Conservation (phyloP, 2,888 invertebrate genomes). For the Epicampocera succincta region DNA sequence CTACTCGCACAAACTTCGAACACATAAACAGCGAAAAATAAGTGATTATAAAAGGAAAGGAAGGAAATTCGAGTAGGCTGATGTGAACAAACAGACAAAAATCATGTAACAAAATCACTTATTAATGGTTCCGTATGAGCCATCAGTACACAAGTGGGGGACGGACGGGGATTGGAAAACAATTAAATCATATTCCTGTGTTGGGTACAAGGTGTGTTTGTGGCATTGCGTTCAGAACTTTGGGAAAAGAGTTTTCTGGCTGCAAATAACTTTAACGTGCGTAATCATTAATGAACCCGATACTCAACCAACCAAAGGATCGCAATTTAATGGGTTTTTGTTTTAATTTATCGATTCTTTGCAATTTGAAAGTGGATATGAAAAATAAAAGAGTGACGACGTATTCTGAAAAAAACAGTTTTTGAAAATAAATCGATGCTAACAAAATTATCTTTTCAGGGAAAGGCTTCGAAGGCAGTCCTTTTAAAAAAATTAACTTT, state of each 20-base stretch:
- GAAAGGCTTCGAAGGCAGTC: too few relatives aligned
- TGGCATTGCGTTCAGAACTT: conserved; percentile 24
- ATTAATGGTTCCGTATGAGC: conserved; percentile 1
- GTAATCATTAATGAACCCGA: conserved; percentile 76
- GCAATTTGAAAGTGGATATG: not conserved
- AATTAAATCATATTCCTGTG: not conserved
- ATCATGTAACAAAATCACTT: not conserved
- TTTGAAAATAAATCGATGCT: too few relatives aligned
- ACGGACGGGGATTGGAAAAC: not conserved
- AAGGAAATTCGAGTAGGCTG: not conserved
- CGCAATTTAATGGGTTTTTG: not conserved
- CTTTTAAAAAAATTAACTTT: too few relatives aligned
- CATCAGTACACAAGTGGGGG: not conserved
- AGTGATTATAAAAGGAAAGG: not conserved
- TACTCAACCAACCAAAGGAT: conserved; percentile 21
- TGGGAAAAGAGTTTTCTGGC: not conserved
- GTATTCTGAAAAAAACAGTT: not conserved
- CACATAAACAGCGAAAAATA: conserved; percentile 1
- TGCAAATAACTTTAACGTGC: conserved; percentile 72
- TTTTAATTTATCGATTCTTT: conserved; percentile 17
- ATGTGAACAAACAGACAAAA: not conserved
- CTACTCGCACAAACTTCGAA: not conserved
- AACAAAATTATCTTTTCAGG: too few relatives aligned
- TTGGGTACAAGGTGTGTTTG: conserved; percentile 22
- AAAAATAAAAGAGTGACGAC: not conserved